These are phyloP conservation scores for Phataginus tricuspis DNA, from an alignment of 2,797 vertebrate species.

Conservation along the genomic window DNA sequence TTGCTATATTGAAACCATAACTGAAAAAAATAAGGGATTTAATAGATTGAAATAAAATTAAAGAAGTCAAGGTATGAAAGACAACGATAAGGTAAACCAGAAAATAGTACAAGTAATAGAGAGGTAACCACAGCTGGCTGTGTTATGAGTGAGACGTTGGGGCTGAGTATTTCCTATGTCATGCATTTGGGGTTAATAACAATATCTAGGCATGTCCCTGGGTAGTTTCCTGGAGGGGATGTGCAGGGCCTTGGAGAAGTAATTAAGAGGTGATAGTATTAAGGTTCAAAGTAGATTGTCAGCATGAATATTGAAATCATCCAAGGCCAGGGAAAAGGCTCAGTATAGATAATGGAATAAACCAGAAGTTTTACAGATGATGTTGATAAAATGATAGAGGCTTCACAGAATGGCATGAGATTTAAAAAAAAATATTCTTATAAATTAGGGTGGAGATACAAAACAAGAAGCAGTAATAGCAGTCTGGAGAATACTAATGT, in stretches of 20 bases:
- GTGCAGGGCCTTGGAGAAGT: background rate
- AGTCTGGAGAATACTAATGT: background rate
- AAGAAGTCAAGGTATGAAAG: background rate
- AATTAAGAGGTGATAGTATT: background rate
- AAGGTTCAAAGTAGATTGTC: background rate
- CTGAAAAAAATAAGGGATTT: background rate
- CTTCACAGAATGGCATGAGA: background rate
- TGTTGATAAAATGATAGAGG: background rate
- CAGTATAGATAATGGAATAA: background rate
- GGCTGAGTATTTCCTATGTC: background rate
- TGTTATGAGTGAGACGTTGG: background rate
- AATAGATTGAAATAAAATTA: background rate
- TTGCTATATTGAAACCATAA: background rate
- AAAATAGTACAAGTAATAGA: background rate
- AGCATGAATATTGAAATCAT: background rate
- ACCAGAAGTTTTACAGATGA: background rate
- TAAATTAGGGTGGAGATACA: accelerated
- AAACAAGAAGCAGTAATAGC: background rate
- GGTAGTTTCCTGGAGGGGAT: background rate
- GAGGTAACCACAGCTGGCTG: background rate
- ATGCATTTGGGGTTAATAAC: background rate
- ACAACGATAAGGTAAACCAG: background rate
- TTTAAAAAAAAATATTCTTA: background rate
- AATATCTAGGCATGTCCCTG: background rate
- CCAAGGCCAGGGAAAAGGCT: background rate